Evolutionary conservation across 2,113 vertebrate genomes (phyloP), one percentile per base, ranked within the genome.

Genomic region (Myrmecophaga tridactyla): DNA sequence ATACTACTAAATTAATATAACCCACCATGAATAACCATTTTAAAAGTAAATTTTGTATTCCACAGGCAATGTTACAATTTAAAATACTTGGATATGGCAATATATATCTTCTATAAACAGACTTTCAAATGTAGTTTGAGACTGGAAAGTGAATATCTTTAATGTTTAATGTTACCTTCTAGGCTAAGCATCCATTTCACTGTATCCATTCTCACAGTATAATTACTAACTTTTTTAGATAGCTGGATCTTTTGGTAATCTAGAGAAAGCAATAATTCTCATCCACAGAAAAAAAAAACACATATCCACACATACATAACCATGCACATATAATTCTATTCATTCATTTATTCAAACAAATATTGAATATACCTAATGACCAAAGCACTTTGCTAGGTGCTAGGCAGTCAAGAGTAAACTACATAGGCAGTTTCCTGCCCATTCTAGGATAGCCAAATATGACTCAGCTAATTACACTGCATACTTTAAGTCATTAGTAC

Each of bases 131-230:
- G 15, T 14, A 83, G n/a, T 65, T 73, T 81, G 34, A 82, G n/a
- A 69, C 41, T 92, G 11, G 27, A 60, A 87, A 83, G 34, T 48
- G 41, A 87, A 82, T 20, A 51, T 82, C 75, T 80, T 86, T 63
- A 86, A 73, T 82, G 25, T 91, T 58, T 91, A 86, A 95, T 92
- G 36, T 39, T 72, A 65, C 23, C 75, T 65, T 65, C 43, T 46
- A 95, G 65, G 46, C 17, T 69, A 34, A 82, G 39, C 82, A 87
- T 60, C 62, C 67, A 85, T 80, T 91, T 80, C 43, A 86, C 21
- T 48, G 20, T 51, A 65, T 81, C 80, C 82, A 41, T 75, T 92
- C 27, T 67, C n/a, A 18, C 12, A 81, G 3, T 56, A n/a, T 14
- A 18, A 76, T 29, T 82, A 67, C 65, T 65, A 46, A 56, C 23